These are phyloP conservation scores for Phengaris alcon DNA, from an alignment of 2,888 invertebrate genomes.

Conservation along the genomic window DNA sequence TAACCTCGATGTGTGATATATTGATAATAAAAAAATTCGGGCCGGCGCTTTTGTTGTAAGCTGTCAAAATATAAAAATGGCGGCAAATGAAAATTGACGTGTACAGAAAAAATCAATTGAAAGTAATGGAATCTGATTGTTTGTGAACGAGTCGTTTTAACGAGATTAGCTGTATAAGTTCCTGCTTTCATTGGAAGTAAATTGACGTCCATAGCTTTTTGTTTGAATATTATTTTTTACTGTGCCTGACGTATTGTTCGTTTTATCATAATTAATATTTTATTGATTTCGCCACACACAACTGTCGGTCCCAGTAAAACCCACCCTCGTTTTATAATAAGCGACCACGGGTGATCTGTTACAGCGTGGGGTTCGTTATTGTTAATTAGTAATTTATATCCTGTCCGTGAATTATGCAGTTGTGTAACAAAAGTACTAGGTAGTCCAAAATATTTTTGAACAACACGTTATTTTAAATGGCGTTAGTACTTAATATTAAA, in stretches of 20 bases:
- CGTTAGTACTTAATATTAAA: no score
- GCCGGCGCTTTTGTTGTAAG: slow-evolving; percentile 54
- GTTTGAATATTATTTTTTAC: neutral
- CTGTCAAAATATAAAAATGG: slow-evolving; percentile 62
- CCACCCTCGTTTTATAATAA: slow-evolving; percentile 20
- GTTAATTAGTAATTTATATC: slow-evolving; percentile 26
- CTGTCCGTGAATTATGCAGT: slow-evolving; percentile 22
- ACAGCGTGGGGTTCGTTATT: slow-evolving; percentile 8
- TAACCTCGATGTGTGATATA: slow-evolving; percentile 38
- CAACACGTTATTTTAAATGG: neutral
- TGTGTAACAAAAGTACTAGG: neutral
- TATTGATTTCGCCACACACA: slow-evolving; percentile 12
- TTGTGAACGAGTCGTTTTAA: slow-evolving; percentile 34
- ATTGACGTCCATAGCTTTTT: neutral
- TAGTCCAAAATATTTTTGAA: neutral
- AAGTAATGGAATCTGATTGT: slow-evolving; percentile 70
- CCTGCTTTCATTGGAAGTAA: neutral
- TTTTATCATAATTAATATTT: slow-evolving; percentile 8
- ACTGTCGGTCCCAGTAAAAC: slow-evolving; percentile 1
- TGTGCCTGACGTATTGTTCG: neutral
- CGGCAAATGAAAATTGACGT: slow-evolving; percentile 73
- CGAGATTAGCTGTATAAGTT: slow-evolving; percentile 16
- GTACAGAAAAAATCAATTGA: slow-evolving; percentile 73
- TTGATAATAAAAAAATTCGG: slow-evolving; percentile 44
- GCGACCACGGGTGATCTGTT: slow-evolving; percentile 25